Evolutionary conservation across 2,888 invertebrate species (phyloP).

Genomic region (Watsonalla cultraria): DNA sequence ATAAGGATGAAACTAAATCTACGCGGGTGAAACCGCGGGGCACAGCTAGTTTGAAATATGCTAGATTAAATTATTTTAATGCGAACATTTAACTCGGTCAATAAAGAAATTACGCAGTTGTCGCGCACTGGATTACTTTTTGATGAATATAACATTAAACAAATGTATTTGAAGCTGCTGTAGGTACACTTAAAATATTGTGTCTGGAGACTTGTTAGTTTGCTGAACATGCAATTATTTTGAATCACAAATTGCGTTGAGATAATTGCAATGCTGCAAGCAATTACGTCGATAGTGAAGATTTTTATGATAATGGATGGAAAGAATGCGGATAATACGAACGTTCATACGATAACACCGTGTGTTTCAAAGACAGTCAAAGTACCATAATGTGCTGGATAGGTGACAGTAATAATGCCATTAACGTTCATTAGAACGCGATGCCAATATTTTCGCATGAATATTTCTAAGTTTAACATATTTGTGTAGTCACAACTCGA

Average conservation of each 20-base stretch:
- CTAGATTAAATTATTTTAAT: not conserved
- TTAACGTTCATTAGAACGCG: no score
- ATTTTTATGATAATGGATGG: constrained; percentile 28
- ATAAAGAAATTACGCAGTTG: not conserved
- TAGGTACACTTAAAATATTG: no score
- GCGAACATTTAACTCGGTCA: not conserved
- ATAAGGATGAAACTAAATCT: no score
- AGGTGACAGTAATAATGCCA: no score
- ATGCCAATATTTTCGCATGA: no score
- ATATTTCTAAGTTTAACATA: no score
- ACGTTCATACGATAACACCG: constrained; percentile 8
- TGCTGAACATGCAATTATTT: not conserved
- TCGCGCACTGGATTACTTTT: not conserved
- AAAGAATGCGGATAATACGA: constrained; percentile 42
- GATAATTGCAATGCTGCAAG: constrained; percentile 3
- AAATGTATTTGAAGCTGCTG: no score
- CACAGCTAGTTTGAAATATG: no score
- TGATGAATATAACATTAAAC: no score
- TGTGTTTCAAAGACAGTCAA: not conserved
- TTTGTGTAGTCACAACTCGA: not conserved
- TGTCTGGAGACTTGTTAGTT: no score
- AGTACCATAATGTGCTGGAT: not conserved
- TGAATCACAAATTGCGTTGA: constrained; percentile 7
- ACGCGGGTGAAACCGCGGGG: no score
- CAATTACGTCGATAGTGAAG: constrained; percentile 12